Percentiles rank a stretch among this genome's conserved stretches.
Evolutionary conservation across 2,888 invertebrate species (phyloP).

Genomic region (Diaprepes abbreviatus): DNA sequence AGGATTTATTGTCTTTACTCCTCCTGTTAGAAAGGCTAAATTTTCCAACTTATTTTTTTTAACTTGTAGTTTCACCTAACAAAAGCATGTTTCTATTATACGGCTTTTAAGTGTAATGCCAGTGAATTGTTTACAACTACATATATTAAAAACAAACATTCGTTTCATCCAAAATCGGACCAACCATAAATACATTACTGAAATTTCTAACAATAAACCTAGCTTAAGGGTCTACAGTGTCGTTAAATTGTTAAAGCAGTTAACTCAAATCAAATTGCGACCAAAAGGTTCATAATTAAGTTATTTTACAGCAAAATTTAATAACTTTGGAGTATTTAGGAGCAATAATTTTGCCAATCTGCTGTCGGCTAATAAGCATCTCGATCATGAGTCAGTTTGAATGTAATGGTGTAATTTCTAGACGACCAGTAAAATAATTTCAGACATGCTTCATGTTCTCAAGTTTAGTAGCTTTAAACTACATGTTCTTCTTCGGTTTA

Average conservation of each 20-base stretch:
- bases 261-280: slow-evolving; percentile 36
- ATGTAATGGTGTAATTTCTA: slow-evolving; percentile 49
- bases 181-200: too few relatives aligned
- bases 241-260: slow-evolving; percentile 33
- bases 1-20: too few relatives aligned
- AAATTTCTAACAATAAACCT: slow-evolving; percentile 16
- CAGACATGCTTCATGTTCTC: slow-evolving; percentile 47
- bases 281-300: slow-evolving; percentile 43
- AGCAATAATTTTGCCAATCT: slow-evolving; percentile 48
- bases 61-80: too few relatives aligned
- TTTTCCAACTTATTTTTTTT: too few relatives aligned
- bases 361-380: slow-evolving; percentile 44
- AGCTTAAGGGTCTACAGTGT: slow-evolving; percentile 26
- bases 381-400: slow-evolving; percentile 36
- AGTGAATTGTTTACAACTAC: too few relatives aligned
- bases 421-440: slow-evolving; percentile 55
- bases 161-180: too few relatives aligned
- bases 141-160: too few relatives aligned
- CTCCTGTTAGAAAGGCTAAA: too few relatives aligned
- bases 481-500: too few relatives aligned
- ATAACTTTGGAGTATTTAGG: slow-evolving; percentile 36
- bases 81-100: too few relatives aligned
- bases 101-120: too few relatives aligned
- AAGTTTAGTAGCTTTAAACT: slow-evolving; percentile 40
- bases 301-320: slow-evolving; percentile 43